Evolutionary conservation across 2,888 invertebrate species (phyloP).

Genomic region (Priocnemis perturbator): DNA sequence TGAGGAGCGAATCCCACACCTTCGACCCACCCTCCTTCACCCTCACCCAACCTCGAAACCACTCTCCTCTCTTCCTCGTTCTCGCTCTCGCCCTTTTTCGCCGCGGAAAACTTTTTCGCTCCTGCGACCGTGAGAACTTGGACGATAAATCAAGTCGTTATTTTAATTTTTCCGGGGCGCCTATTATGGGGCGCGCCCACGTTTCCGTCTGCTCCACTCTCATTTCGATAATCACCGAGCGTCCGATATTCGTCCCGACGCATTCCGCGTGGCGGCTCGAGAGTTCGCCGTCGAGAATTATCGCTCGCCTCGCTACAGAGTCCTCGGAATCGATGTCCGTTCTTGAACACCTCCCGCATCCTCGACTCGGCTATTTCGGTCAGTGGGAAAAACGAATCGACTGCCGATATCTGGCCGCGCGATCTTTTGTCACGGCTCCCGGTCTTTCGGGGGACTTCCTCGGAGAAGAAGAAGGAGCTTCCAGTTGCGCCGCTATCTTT

Average conservation of each 20-base stretch:
- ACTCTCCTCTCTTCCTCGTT: conserved; percentile 12
- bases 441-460: conserved; percentile 35
- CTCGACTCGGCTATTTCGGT: background rate
- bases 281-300: too few relatives aligned
- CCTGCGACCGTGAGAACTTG: conserved; percentile 56
- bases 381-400: conserved; percentile 11
- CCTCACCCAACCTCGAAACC: too few relatives aligned
- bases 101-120: conserved; percentile 46
- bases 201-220: conserved; percentile 24
- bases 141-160: conserved; percentile 61
- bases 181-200: conserved; percentile 25
- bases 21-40: background rate
- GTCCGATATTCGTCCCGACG: too few relatives aligned
- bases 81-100: conserved; percentile 9
- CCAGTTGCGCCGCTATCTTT: conserved; percentile 41
- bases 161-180: conserved; percentile 61
- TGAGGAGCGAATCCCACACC: conserved; percentile 16
- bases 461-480: conserved; percentile 6
- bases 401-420: conserved; percentile 31
- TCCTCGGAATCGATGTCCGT: background rate
- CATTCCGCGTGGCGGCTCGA: too few relatives aligned
- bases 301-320: too few relatives aligned
- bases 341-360: too few relatives aligned
- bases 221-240: conserved; percentile 21
- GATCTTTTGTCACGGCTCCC: conserved; percentile 54